phyloP scores from a whole-genome alignment of 2,113 vertebrate genomes.

The Tragelaphus imberbis region DNA sequence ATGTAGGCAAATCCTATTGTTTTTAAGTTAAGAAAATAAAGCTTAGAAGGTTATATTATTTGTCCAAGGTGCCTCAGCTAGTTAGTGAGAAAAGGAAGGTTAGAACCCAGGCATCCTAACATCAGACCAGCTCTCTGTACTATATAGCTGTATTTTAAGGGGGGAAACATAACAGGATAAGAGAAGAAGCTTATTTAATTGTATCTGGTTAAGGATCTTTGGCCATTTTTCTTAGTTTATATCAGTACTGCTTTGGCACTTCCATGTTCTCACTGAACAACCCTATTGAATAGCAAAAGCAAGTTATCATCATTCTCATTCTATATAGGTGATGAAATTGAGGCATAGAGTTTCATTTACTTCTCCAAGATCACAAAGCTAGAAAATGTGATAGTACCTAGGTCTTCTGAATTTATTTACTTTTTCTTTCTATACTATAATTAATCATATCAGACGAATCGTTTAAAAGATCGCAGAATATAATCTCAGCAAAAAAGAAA shows the following conservation, averaged over 20 bases:
- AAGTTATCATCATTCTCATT: neutral
- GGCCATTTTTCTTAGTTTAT: neutral
- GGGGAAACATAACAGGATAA: neutral
- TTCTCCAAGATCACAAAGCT: neutral
- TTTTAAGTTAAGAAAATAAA: conserved; percentile 27
- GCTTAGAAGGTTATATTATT: neutral
- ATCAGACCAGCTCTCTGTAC: neutral
- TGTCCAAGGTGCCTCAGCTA: neutral
- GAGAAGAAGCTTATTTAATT: neutral
- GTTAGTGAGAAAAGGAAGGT: neutral
- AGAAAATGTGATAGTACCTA: neutral
- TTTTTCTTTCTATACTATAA: neutral
- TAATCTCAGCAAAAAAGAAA: neutral
- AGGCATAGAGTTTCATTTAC: neutral
- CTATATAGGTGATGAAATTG: neutral
- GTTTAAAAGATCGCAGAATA: neutral
- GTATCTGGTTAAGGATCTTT: neutral
- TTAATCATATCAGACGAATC: conserved; percentile 12
- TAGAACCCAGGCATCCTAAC: neutral
- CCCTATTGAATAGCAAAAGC: neutral
- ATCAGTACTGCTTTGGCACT: neutral
- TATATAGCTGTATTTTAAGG: neutral
- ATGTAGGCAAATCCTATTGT: neutral
- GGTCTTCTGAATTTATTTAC: conserved; percentile 3
- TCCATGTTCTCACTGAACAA: neutral